These are phyloP conservation scores for Poeciliopsis gracilis DNA, from an alignment of 2,797 vertebrate species.

Conservation along the genomic window DNA sequence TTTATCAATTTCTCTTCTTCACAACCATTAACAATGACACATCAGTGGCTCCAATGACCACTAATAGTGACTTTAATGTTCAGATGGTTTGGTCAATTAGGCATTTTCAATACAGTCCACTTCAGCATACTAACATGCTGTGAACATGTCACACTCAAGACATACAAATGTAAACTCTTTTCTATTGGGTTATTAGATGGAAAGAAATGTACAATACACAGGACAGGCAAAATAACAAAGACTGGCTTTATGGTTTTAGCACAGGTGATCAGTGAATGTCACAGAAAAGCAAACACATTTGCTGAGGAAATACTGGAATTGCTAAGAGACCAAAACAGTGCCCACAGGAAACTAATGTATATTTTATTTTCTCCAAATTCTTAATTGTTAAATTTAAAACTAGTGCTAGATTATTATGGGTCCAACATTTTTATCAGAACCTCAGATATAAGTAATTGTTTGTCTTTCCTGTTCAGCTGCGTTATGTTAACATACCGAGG, in stretches of 20 bases:
- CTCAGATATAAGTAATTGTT: not conserved
- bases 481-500: not conserved
- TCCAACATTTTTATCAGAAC: not conserved
- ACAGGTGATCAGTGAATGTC: not conserved
- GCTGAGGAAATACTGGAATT: not conserved
- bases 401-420: not conserved
- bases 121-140: not conserved
- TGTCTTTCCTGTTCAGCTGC: not conserved
- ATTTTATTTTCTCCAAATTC: not conserved
- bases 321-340: not conserved
- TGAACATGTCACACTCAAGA: not conserved
- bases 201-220: not conserved
- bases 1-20: conserved; percentile 46
- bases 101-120: not conserved
- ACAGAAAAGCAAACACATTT: not conserved
- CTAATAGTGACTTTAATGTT: conserved; percentile 67
- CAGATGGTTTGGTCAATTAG: conserved; percentile 53
- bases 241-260: not conserved
- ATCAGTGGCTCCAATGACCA: conserved; percentile 75
- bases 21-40: conserved; percentile 63
- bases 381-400: not conserved
- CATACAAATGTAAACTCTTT: not conserved
- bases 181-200: not conserved
- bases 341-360: not conserved
- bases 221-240: not conserved